Evolutionary conservation across 2,113 vertebrate genomes (phyloP), one percentile per base, ranked within the genome.

Genomic region (Nerophis lumbriciformis): DNA sequence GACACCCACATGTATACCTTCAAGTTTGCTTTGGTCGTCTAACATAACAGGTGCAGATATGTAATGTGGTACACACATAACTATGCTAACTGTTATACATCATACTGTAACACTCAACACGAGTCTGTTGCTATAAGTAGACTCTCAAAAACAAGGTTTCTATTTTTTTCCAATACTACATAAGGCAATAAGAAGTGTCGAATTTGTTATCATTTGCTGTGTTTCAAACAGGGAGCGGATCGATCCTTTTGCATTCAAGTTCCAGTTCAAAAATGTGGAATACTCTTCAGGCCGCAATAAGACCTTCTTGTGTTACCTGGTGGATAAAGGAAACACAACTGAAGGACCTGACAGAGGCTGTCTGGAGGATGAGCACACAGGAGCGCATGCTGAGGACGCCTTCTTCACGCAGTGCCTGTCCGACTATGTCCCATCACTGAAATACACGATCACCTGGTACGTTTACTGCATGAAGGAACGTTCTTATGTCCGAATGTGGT

Each of bases 211-310:
- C 36, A 36, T 56, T 71, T 19, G 6, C 71, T 60, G 70, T 51
- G 54, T 52, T 63, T 38, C 53, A 59, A 47, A 1, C 59, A 98
- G 96, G 70, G 92, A 96, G 50, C 89, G 94, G 36, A 90, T 98
- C 6, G 93, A 94, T 36, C 93, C 93, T 55, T 90, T 92, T 53
- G 91, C 83, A 74, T 98, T 92, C 85, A 95, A 94, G 80, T 98
- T 98, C 88, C 96, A 98, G 87, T 98, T 95, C 85, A 93, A 94
- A 84, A 98, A 98, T 0, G 96, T 98, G 75, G 95, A 98, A 48
- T 98, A 98, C 78, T 97, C 94, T 3, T 98, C 95, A 0, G 96
- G 96, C n/a, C 88, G 95, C 45, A 97, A 98, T 81, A 98, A 98
- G 87, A 98, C 96, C 71, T 91, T 95, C 74, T 89, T 98, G 69